Percentiles rank a stretch among this genome's conserved stretches.
These are phyloP conservation scores for Aelia acuminata DNA, from an alignment of 2,888 invertebrate species.

Conservation along the genomic window DNA sequence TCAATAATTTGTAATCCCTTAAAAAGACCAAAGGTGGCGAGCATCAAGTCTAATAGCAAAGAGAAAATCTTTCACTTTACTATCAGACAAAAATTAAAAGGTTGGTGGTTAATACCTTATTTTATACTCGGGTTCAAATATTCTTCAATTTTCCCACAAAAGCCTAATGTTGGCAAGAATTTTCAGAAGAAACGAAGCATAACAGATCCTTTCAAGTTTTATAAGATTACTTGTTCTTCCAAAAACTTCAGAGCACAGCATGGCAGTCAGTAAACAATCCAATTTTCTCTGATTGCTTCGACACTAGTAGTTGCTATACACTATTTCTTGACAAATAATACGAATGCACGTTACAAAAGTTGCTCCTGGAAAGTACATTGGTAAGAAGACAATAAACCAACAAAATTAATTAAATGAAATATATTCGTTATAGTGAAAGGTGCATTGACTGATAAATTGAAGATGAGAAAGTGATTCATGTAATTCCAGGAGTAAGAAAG, in stretches of 20 bases:
- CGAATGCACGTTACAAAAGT: not conserved
- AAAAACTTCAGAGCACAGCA: not conserved
- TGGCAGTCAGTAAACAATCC: not conserved
- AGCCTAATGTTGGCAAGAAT: not conserved
- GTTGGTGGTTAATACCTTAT: too few species aligned
- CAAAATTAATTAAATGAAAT: not conserved
- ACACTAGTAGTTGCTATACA: not conserved
- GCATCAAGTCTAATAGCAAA: too few species aligned
- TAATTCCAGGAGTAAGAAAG: not conserved
- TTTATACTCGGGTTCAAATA: not conserved
- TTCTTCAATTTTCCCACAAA: not conserved
- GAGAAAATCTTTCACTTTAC: too few species aligned
- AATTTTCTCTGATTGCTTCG: not conserved
- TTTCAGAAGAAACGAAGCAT: not conserved
- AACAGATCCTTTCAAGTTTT: not conserved
- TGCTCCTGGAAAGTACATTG: conserved; percentile 6
- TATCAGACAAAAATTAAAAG: too few species aligned
- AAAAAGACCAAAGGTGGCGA: too few species aligned
- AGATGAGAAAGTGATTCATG: not conserved
- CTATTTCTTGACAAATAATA: not conserved
- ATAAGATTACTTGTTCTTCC: not conserved
- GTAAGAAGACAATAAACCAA: conserved; percentile 14
- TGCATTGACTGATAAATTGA: not conserved
- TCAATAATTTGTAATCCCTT: too few species aligned
- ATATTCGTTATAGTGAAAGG: not conserved